Base-by-base conservation (phyloP, 2,113 vertebrate genomes). In the Epinephelus fuscoguttatus region DNA sequence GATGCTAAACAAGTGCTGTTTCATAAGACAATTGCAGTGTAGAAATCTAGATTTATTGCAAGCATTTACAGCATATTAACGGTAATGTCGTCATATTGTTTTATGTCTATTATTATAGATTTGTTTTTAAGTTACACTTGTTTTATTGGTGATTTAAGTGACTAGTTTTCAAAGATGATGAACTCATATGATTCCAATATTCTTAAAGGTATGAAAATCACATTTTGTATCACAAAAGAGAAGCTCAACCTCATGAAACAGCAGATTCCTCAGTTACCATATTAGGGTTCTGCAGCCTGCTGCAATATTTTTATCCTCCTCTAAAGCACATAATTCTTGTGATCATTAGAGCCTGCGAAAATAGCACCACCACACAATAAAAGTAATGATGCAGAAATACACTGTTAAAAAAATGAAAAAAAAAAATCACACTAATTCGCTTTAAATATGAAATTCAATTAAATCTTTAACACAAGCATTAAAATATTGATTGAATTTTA, bases 221-320 rank as follows among this genome's bases (percentile, higher is more conserved):
- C 1, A 30, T 60, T 76, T 23, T 25, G 7, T 15, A 23, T 30
- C 52, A 75, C 55, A 70, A 64, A 57, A 67, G 18, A 62, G 42
- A 37, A 37, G 42, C 42, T 11, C 57, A 55, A 33, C 8, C 17
- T 56, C 56, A 57, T 47, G 59, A 75, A 77, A 64, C 14, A 42
- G 18, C 23, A 52, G 37, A 53, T 64, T 83, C 64, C 49, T 79
- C 70, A 78, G 68, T 82, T 60, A 13, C 14, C 25, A 50, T 37
- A 62, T 37, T 21, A 71, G 30, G 23, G 1, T 61, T 89, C 78
- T 81, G 59, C 78, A 86, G 78, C 69, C 75, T 50, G 23, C 75
- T 81, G 68, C 37, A 75, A 80, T 87, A 80, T 81, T 87, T 81
- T 84, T 85, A 89, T 85, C 86, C 40, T 64, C 37, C 42, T 84